Evolutionary conservation across 2,888 invertebrate species (phyloP).

Genomic region (Idaea straminata): DNA sequence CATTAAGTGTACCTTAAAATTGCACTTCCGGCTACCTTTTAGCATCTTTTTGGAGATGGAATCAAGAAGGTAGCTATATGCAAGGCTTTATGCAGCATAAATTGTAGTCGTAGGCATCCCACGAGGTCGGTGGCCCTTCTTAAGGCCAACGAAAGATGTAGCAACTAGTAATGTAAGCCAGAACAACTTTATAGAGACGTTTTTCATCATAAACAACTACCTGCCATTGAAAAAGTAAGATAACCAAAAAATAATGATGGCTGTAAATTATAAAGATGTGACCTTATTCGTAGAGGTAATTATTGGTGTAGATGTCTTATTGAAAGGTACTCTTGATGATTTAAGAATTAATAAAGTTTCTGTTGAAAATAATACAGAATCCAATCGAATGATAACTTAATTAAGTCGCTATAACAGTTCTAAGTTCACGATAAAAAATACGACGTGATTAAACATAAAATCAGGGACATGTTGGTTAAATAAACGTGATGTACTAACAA

Average conservation of each 20-base stretch:
- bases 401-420: background rate
- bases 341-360: slow-evolving; percentile 1
- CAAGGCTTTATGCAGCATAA: background rate
- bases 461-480: slow-evolving; percentile 3
- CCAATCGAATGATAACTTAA: background rate
- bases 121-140: background rate
- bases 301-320: background rate
- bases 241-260: background rate
- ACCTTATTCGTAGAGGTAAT: background rate
- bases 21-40: background rate
- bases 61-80: background rate
- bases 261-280: background rate
- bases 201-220: background rate
- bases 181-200: background rate
- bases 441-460: slow-evolving; percentile 1
- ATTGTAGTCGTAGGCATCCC: background rate
- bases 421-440: background rate
- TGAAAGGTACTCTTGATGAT: background rate
- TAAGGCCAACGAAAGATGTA: background rate
- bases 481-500: slow-evolving; percentile 20
- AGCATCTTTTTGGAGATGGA: background rate
- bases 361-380: background rate
- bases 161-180: background rate
- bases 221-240: background rate
- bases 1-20: background rate